Evolutionary conservation across 2,113 vertebrate species (phyloP).

Genomic region (Phycodurus eques): DNA sequence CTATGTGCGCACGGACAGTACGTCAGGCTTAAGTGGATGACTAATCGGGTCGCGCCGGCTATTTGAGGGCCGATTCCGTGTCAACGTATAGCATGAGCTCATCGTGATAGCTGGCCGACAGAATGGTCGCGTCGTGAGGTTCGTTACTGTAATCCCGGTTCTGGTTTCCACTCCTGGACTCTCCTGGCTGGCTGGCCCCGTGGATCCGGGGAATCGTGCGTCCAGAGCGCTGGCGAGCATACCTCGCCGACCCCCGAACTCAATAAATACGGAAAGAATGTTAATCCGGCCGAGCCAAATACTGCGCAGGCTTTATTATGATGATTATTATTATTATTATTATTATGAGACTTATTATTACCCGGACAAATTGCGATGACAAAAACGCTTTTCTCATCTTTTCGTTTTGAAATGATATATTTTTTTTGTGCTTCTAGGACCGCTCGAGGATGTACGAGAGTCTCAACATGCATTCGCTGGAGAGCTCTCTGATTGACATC

Average conservation of each 20-base stretch:
- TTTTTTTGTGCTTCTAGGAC: conserved; percentile 52
- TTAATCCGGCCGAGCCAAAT: conserved; percentile 57
- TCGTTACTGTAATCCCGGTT: conserved; percentile 13
- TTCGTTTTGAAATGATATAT: conserved; percentile 4
- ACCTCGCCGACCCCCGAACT: conserved; percentile 31
- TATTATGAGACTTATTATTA: neutral
- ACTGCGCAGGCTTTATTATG: conserved; percentile 33
- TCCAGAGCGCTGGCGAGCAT: conserved; percentile 10
- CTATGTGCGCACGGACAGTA: neutral
- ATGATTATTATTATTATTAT: neutral
- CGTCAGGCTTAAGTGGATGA: neutral
- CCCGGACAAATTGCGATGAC: neutral
- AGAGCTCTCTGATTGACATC: conserved; percentile 98
- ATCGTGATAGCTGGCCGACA: neutral
- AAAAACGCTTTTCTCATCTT: neutral
- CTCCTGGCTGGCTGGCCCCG: neutral
- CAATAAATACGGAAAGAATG: conserved; percentile 67
- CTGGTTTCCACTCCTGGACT: conserved; percentile 27
- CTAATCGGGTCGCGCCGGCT: neutral
- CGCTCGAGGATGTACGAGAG: conserved; percentile 93
- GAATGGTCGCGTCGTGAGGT: neutral
- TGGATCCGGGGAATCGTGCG: neutral
- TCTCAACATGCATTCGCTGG: conserved; percentile 98
- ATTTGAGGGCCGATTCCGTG: neutral
- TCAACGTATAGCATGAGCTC: neutral